These are phyloP conservation scores for Merluccius polli DNA, from an alignment of 2,797 vertebrate species.

Conservation along the genomic window DNA sequence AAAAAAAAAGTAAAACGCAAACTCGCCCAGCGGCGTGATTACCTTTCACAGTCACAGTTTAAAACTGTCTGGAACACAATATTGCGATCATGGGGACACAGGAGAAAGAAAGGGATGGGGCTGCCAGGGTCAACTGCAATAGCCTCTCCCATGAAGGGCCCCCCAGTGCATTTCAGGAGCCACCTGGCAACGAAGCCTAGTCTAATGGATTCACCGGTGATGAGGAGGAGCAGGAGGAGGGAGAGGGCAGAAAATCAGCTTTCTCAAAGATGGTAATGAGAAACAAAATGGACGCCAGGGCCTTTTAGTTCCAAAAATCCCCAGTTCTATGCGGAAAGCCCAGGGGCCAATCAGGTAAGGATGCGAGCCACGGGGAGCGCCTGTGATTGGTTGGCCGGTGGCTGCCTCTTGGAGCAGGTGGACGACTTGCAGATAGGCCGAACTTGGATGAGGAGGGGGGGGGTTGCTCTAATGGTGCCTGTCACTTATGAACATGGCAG, in stretches of 20 bases:
- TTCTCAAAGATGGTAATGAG: slow-evolving; percentile 44
- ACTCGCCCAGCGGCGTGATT: background rate
- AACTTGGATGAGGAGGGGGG: slow-evolving; percentile 41
- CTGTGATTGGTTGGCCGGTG: slow-evolving; percentile 50
- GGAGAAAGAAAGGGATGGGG: background rate
- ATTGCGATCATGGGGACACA: background rate
- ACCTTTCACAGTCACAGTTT: background rate
- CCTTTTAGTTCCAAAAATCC: slow-evolving; percentile 36
- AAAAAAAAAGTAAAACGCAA: background rate
- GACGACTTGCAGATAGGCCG: slow-evolving; percentile 54
- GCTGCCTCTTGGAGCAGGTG: slow-evolving; percentile 50
- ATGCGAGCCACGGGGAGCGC: slow-evolving; percentile 37
- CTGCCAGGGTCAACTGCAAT: background rate
- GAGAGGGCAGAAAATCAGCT: slow-evolving; percentile 38
- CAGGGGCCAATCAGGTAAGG: slow-evolving; percentile 42
- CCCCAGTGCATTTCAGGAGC: background rate
- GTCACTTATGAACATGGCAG: slow-evolving; percentile 34
- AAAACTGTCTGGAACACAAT: background rate
- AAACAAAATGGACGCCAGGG: slow-evolving; percentile 18
- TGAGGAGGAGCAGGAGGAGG: slow-evolving; percentile 11
- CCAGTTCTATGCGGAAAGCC: slow-evolving; percentile 24
- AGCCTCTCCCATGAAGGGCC: background rate
- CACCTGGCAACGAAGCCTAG: background rate
- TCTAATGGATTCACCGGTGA: slow-evolving; percentile 45
- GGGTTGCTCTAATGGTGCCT: slow-evolving; percentile 19